These are phyloP conservation scores for Opisthocomus hoazin DNA, from an alignment of 2,113 vertebrate species.

Conservation along the genomic window DNA sequence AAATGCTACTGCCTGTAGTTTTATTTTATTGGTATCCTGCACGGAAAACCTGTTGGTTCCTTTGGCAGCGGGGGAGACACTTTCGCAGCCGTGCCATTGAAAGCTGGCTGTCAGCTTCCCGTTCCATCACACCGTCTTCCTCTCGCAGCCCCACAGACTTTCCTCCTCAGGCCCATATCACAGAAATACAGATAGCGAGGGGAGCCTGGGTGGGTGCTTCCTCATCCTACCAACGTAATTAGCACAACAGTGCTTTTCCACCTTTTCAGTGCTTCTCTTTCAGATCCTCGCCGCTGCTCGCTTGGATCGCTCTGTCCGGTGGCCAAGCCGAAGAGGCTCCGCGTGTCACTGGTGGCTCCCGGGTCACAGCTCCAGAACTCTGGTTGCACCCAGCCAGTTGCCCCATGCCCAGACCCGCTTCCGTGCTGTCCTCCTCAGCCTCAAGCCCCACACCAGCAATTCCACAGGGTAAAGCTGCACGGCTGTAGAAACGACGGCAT, in stretches of 20 bases:
- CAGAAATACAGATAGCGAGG: neutral
- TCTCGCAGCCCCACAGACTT: neutral
- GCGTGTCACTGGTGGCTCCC: neutral
- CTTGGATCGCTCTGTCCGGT: neutral
- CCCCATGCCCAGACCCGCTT: neutral
- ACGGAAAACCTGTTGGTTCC: neutral
- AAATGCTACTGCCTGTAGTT: neutral
- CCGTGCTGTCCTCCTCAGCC: neutral
- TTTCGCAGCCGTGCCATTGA: neutral
- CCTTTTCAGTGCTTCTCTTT: neutral
- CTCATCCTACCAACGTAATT: neutral
- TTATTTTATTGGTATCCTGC: neutral
- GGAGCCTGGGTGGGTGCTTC: neutral
- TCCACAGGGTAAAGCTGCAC: neutral
- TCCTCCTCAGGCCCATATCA: neutral
- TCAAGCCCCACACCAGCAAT: neutral
- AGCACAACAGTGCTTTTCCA: neutral
- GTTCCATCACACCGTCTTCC: neutral
- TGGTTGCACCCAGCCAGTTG: neutral
- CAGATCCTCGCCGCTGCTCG: neutral
- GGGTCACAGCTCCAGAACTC: neutral
- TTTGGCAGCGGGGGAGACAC: neutral
- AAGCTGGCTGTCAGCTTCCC: neutral
- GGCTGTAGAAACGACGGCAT: neutral
- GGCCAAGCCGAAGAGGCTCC: neutral